Conservation (phyloP, 1,140 invertebrate species). For the Sinonovacula constricta region DNA sequence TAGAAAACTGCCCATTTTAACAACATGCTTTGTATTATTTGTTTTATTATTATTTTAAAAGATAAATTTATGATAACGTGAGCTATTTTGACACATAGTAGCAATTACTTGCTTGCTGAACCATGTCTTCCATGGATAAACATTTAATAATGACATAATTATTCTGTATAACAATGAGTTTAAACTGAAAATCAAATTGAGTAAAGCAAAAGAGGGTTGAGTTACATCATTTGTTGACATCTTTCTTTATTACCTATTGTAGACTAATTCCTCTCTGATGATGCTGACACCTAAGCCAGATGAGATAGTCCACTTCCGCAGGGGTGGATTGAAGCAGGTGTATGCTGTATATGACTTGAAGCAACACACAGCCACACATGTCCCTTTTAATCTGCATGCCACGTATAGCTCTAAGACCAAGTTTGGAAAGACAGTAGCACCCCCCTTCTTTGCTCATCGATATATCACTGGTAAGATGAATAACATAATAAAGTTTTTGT, state of each 20-base stretch:
- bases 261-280: conserved; percentile 26
- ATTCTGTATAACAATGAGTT: too few relatives aligned
- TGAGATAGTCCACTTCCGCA: conserved; percentile 80
- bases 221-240: too few relatives aligned
- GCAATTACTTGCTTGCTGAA: too few relatives aligned
- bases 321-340: conserved; percentile 82
- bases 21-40: too few relatives aligned
- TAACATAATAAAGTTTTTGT: too few relatives aligned
- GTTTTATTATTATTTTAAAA: too few relatives aligned
- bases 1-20: too few relatives aligned
- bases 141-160: background rate
- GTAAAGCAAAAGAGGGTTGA: too few relatives aligned
- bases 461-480: conserved; percentile 86
- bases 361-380: conserved; percentile 50
- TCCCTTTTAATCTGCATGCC: conserved; percentile 84
- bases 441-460: conserved; percentile 87
- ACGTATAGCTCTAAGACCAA: conserved; percentile 78
- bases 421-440: conserved; percentile 82
- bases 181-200: too few relatives aligned
- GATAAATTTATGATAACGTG: too few relatives aligned
- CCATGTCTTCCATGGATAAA: background rate
- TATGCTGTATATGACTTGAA: conserved; percentile 72
- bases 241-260: too few relatives aligned
- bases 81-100: too few relatives aligned
- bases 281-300: conserved; percentile 77